A percentile compares a stretch with the other conserved stretches of the same genome.
phyloP scores from a whole-genome alignment of 2,797 vertebrate species.

The Allobates femoralis region DNA sequence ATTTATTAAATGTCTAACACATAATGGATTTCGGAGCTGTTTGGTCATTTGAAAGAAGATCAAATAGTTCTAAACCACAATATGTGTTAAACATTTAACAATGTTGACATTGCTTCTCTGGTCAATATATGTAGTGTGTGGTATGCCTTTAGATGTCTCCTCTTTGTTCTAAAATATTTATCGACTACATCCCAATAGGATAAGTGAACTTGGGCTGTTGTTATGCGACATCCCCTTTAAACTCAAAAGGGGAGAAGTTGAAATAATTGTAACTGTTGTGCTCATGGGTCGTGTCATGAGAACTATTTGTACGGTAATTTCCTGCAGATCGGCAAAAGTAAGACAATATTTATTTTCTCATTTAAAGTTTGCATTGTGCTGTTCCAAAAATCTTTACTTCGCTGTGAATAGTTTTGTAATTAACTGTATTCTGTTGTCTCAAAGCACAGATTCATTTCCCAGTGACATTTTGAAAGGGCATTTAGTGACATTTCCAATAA shows the following conservation, averaged over 20 bases:
- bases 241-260: background rate
- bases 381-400: conserved; percentile 25
- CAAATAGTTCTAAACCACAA: too few relatives aligned
- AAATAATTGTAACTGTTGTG: background rate
- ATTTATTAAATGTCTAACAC: too few relatives aligned
- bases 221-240: background rate
- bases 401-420: conserved; percentile 46
- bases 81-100: too few relatives aligned
- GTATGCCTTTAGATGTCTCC: too few relatives aligned
- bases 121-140: too few relatives aligned
- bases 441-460: conserved; percentile 14
- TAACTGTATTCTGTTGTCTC: conserved; percentile 37
- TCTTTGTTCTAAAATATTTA: too few relatives aligned
- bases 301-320: background rate
- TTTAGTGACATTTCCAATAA: conserved; percentile 35
- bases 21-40: too few relatives aligned
- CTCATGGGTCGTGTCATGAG: background rate
- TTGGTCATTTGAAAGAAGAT: too few relatives aligned
- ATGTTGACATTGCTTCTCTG: too few relatives aligned
- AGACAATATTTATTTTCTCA: background rate
- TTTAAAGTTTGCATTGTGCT: conserved; percentile 20
- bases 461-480: conserved; percentile 53
- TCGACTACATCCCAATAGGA: too few relatives aligned
- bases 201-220: background rate
- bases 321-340: background rate